phyloP scores from a whole-genome alignment of 2,113 vertebrate species.

The Oreocharis arfaki region DNA sequence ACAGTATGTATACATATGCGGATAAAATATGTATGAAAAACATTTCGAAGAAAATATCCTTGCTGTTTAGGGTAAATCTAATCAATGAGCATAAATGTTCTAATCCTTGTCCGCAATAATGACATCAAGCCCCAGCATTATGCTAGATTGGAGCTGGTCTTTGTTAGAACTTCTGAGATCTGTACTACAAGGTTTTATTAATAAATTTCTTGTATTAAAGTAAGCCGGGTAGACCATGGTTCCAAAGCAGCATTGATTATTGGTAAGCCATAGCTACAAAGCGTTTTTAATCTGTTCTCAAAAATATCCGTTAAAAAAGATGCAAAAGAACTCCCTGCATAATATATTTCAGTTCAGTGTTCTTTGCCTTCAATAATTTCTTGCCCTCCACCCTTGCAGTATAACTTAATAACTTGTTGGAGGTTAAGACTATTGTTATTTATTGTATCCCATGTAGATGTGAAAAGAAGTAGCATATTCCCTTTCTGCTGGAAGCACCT shows the following conservation, averaged over 20 bases:
- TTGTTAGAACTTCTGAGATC: neutral
- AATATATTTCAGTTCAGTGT: neutral
- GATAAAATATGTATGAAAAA: neutral
- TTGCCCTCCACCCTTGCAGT: rapidly evolving
- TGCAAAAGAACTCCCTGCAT: neutral
- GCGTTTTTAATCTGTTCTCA: neutral
- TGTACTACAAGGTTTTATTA: neutral
- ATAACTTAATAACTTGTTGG: neutral
- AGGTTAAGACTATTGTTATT: neutral
- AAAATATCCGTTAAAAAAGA: neutral
- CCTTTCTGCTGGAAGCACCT: neutral
- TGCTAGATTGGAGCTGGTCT: neutral
- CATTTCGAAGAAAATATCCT: neutral
- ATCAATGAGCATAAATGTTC: neutral
- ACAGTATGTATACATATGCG: rapidly evolving
- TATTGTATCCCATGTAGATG: neutral
- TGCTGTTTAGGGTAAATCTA: neutral
- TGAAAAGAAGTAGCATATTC: neutral
- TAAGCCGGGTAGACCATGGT: neutral
- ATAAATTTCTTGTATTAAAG: neutral
- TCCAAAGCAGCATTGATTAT: neutral
- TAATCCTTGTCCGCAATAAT: neutral
- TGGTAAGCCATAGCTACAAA: neutral
- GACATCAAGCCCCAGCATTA: neutral
- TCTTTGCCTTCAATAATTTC: neutral